Evolutionary conservation across 2,797 vertebrate species (phyloP), one percentile per base, ranked within the genome.

Genomic region (Pseudochromis fuscus): DNA sequence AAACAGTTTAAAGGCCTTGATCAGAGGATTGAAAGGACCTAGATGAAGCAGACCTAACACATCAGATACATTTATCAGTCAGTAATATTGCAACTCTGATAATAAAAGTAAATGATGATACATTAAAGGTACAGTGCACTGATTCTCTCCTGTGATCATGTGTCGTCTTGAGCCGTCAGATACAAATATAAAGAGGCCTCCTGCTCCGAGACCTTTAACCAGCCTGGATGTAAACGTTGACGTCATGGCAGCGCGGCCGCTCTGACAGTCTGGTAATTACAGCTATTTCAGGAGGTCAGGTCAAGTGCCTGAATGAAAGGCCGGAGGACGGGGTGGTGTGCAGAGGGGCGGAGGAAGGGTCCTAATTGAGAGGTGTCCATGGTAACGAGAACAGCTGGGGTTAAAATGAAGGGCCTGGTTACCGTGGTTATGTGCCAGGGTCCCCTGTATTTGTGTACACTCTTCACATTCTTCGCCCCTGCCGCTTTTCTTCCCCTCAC

Each of bases 301-400:
- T 94, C 90, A 91, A 93, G 89, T 93, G 88, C 59, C 58, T 70
- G 57, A 85, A 60, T 83, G 65, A 90, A 84, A 77, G 80, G 73
- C 75, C 75, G 28, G 53, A 50, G 67, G 72, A 72, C 12, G 65
- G 76, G 77, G 56, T 23, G 45, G 67, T 59, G 82, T 35, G 72
- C 15, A 23, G 69, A 15, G 45, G 66, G 46, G 16, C 1, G 59
- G 49, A 50, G 72, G 42, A 25, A 52, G 61, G 57, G 62, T 63
- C 71, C 82, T 90, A 90, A 91, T 90, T 90, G 84, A 92, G 56
- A 35, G 70, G 88, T 90, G 73, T 64, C 91, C 87, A 72, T 89
- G 92, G 93, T n/a, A 83, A 93, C 77, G 16, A 63, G 72, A 90
- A 86, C 88, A 87, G 90, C 90, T 82, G 82, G 78, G 82, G 70